Evolutionary conservation across 2,888 invertebrate genomes (phyloP).

Genomic region (Leptarthrus brevirostris): DNA sequence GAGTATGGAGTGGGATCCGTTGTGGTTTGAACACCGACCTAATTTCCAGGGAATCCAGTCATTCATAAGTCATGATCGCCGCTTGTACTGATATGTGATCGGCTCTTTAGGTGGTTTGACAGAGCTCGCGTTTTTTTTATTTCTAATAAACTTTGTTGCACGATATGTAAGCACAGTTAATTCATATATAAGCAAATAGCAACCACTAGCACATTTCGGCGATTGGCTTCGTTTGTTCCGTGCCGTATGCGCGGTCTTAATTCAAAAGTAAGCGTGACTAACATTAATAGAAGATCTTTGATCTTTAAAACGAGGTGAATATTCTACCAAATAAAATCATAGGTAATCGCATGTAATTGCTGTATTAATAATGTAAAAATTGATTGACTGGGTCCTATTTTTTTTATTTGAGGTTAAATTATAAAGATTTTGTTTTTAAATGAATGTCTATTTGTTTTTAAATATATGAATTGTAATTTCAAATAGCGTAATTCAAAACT

Average conservation of each 20-base stretch:
- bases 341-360: constrained; percentile 14
- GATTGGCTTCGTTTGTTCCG: constrained; percentile 18
- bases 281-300: background rate
- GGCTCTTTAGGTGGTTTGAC: background rate
- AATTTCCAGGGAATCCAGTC: constrained; percentile 40
- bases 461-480: too few species aligned
- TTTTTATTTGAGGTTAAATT: too few species aligned
- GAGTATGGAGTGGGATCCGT: constrained; percentile 25
- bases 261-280: background rate
- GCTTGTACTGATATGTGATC: constrained; percentile 29
- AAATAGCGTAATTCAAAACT: too few species aligned
- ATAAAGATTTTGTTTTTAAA: too few species aligned
- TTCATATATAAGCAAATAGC: constrained; percentile 11
- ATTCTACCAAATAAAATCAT: constrained; percentile 13
- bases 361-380: constrained; percentile 2
- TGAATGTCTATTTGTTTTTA: too few species aligned
- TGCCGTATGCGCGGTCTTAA: background rate
- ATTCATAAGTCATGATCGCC: constrained; percentile 38
- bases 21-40: constrained; percentile 41
- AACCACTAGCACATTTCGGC: background rate
- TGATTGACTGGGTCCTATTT: too few species aligned
- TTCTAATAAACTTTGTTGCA: constrained; percentile 18
- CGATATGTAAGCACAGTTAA: constrained; percentile 36
- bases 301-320: background rate
- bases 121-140: constrained; percentile 18